Base-by-base conservation (phyloP, 2,113 vertebrate genomes). In the Gallinago jamesoni region DNA sequence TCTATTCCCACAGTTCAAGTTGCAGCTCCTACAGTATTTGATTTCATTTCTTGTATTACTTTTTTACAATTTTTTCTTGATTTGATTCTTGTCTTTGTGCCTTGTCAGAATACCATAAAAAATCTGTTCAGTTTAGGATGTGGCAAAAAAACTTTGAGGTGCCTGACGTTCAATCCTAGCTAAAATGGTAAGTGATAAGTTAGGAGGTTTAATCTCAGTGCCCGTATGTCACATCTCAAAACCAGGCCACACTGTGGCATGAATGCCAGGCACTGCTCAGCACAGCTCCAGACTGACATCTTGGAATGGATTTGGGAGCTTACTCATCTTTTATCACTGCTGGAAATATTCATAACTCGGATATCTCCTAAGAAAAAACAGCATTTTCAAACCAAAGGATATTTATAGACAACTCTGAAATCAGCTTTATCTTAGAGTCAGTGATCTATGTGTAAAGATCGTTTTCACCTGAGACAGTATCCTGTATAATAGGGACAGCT, bases 211-310 rank as follows among this genome's bases (percentile, higher is more conserved):
- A 87, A 96, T 94, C 96, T 94, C 53, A 15, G 73, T 57, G 90
- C 90, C 93, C 88, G 63, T 91, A 77, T 52, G 93, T 60, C 93
- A 90, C 83, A 88, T 93, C 85, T 93, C 88, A 86, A 75, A 92
- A 86, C 60, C 82, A 94, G 73, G 92, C 88, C 90, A 64, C 60
- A 24, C 56, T 72, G 43, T 43, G 85, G 93, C 84, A 78, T 21
- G 73, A 92, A 62, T 7, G 76, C 73, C 90, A 94, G 86, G 85
- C 56, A 66, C 7, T 1, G 88, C 90, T 90, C 23, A 89, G 90
- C 73, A 89, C 63, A 94, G 35, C 72, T 86, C 73, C 67, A 75
- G 47, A 84, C 3, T 93, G 88, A 96, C 76, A 64, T 73, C n/a
- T 43, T 86, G 88, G 72, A 88, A 6, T 37, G 64, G 90, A 88